phyloP scores from a whole-genome alignment of 1,140 invertebrate genomes.

The Belonocnema kinseyi region DNA sequence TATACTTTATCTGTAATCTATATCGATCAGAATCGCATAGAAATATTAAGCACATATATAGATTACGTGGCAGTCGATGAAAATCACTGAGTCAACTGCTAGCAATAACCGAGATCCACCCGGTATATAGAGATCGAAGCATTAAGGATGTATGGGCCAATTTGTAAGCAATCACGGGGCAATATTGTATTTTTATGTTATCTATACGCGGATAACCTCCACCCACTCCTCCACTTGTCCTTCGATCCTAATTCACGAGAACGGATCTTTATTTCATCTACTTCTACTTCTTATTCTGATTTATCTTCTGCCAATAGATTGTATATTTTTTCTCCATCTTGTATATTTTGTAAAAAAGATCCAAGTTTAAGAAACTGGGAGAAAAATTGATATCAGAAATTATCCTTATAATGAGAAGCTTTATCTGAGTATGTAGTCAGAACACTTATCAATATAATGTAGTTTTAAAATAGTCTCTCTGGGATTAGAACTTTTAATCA shows the following conservation, averaged over 20 bases:
- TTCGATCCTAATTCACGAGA: conserved; percentile 38
- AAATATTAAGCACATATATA: conserved; percentile 32
- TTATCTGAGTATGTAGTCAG: no score
- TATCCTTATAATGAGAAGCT: no score
- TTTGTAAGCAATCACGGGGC: conserved; percentile 74
- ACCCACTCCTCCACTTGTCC: conserved; percentile 5
- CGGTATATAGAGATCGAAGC: conserved; percentile 66
- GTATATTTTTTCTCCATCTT: not conserved
- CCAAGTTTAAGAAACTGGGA: no score
- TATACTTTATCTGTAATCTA: conserved; percentile 7
- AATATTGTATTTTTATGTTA: conserved; percentile 74
- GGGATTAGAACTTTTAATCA: no score
- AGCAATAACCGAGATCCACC: conserved; percentile 60
- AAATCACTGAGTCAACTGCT: conserved; percentile 61
- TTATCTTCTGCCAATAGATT: not conserved
- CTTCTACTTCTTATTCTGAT: not conserved
- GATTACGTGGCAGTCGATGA: conserved; percentile 48
- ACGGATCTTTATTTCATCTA: conserved; percentile 6
- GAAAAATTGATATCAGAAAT: no score
- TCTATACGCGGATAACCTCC: conserved; percentile 51
- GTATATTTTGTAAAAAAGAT: no score
- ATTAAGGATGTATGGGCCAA: conserved; percentile 76
- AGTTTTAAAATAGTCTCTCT: no score
- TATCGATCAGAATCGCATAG: not conserved
- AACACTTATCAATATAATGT: no score